phyloP scores from a whole-genome alignment of 2,888 invertebrate genomes.

The Malthinus flaveolus region DNA sequence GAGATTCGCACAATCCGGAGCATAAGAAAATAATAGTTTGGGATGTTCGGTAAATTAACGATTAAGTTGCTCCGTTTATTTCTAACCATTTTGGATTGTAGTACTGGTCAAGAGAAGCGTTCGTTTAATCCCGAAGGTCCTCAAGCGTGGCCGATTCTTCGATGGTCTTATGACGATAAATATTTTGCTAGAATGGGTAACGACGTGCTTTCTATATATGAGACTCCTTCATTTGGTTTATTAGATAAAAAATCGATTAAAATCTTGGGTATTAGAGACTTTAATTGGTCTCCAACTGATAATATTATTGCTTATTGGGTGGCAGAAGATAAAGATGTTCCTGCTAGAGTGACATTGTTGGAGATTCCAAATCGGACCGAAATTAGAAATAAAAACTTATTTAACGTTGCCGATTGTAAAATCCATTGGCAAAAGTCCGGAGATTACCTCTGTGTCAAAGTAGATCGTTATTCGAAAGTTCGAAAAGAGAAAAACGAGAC shows the following conservation, averaged over 20 bases:
- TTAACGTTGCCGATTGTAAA: conserved; percentile 97
- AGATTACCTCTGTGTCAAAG: conserved; percentile 94
- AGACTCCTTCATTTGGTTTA: conserved; percentile 93
- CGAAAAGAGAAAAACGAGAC: conserved; percentile 92
- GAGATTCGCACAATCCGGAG: conserved; percentile 64
- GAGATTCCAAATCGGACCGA: conserved; percentile 91
- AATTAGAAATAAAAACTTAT: conserved; percentile 90
- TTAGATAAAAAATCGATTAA: conserved; percentile 95
- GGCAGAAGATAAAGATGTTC: conserved; percentile 95
- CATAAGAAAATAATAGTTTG: conserved; percentile 91
- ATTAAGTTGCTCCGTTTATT: background rate
- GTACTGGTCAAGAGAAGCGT: conserved; percentile 89
- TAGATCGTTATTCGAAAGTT: conserved; percentile 65
- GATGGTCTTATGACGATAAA: conserved; percentile 96
- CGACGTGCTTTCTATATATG: conserved; percentile 89
- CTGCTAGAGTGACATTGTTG: conserved; percentile 90
- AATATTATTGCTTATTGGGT: conserved; percentile 98
- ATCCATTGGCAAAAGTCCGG: conserved; percentile 99
- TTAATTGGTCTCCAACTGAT: conserved; percentile 98
- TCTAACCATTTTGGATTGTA: conserved; percentile 38
- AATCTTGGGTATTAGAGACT: conserved; percentile 86
- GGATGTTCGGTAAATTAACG: conserved; percentile 78
- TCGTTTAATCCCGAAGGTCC: conserved; percentile 85
- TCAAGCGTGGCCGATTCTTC: conserved; percentile 88
- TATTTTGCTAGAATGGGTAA: conserved; percentile 89